These are phyloP conservation scores for Myopa testacea DNA, from an alignment of 2,888 invertebrate genomes.

Conservation along the genomic window DNA sequence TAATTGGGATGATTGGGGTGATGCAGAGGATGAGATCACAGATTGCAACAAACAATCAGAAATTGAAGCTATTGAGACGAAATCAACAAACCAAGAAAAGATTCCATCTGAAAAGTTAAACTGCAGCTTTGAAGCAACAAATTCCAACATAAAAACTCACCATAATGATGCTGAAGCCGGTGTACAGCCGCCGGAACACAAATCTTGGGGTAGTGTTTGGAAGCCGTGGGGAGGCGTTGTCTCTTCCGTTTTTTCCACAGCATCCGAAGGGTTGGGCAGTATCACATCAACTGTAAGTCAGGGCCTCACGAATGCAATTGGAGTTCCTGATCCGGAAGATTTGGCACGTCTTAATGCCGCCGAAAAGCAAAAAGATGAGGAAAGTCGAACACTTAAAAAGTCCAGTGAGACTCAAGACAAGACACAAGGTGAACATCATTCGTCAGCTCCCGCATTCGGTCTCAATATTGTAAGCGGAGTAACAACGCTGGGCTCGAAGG, in stretches of 20 bases:
- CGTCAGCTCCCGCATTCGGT: conserved; percentile 51
- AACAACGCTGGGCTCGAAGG: conserved; percentile 73
- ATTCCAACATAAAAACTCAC: background rate
- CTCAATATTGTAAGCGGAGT: conserved; percentile 59
- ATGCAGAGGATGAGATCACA: conserved; percentile 54
- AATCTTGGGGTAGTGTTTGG: conserved; percentile 72
- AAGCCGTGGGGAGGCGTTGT: conserved; percentile 82
- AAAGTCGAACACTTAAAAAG: conserved; percentile 9
- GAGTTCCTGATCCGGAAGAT: conserved; percentile 85
- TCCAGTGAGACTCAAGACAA: conserved; percentile 16
- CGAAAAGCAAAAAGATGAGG: conserved; percentile 45
- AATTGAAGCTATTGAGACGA: background rate
- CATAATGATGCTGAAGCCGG: background rate
- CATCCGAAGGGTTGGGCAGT: conserved; percentile 80
- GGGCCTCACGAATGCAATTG: conserved; percentile 85
- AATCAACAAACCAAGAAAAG: background rate
- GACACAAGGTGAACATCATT: conserved; percentile 5
- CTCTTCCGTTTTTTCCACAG: conserved; percentile 80
- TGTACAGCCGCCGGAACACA: background rate
- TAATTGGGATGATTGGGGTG: conserved; percentile 64
- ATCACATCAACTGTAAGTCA: conserved; percentile 85
- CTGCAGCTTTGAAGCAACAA: background rate
- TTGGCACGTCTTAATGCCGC: conserved; percentile 72
- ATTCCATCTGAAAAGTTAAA: conserved; percentile 6
- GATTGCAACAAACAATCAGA: conserved; percentile 39